Percentiles rank a stretch among this genome's conserved stretches.
phyloP scores from a whole-genome alignment of 2,113 vertebrate genomes.

The Elaphurus davidianus region DNA sequence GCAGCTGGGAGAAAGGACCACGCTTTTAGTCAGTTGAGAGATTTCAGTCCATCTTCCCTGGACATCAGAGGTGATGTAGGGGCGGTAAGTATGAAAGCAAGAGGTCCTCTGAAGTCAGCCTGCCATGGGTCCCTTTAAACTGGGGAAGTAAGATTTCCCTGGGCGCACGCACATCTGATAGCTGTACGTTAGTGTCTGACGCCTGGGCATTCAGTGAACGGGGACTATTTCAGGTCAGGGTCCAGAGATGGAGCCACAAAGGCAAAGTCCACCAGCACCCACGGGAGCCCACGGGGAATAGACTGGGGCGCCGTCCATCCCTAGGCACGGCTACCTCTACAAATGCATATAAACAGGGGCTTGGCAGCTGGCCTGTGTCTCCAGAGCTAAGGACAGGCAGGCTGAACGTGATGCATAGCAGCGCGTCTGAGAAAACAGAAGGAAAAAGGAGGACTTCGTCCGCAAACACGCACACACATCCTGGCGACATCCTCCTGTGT shows the following conservation, averaged over 20 bases:
- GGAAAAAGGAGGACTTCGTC: background rate
- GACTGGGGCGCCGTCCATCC: rapidly evolving
- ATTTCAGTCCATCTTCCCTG: background rate
- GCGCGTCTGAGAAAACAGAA: rapidly evolving
- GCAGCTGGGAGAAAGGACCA: background rate
- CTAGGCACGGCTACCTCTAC: background rate
- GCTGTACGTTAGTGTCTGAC: rapidly evolving
- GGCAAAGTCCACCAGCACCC: background rate
- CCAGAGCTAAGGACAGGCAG: background rate
- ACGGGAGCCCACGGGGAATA: rapidly evolving
- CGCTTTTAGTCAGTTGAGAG: rapidly evolving
- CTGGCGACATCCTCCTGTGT: background rate
- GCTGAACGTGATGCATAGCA: rapidly evolving
- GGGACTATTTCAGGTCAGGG: rapidly evolving
- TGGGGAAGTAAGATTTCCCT: background rate
- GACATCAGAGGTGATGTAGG: rapidly evolving
- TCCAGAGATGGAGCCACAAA: background rate
- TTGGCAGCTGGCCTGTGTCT: background rate
- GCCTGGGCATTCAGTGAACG: rapidly evolving
- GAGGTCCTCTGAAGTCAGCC: background rate
- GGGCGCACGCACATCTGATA: rapidly evolving
- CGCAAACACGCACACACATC: rapidly evolving
- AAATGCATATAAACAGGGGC: rapidly evolving
- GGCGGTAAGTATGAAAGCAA: rapidly evolving
- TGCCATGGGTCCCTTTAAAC: background rate